Evolutionary conservation across 2,888 invertebrate species (phyloP).

Genomic region (Dione juno): DNA sequence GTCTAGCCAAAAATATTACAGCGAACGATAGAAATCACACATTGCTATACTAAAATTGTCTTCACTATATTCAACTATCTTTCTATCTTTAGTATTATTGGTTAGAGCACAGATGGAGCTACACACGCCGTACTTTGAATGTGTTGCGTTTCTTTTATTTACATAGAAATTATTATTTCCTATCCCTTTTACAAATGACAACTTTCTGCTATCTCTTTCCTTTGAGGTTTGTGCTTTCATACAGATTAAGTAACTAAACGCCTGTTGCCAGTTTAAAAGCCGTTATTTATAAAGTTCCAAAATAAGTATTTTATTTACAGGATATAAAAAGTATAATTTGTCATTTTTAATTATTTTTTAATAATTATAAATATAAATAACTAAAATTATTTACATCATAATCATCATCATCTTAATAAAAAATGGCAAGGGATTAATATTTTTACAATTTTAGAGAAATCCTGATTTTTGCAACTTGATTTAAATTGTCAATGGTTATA

Average conservation of each 20-base stretch:
- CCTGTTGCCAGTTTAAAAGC: not conserved
- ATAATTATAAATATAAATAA: no score
- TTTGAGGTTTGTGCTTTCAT: not conserved
- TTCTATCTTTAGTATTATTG: slow-evolving; percentile 49
- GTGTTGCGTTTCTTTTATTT: slow-evolving; percentile 43
- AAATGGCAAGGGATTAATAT: not conserved
- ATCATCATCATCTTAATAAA: no score
- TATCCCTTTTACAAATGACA: slow-evolving; percentile 26
- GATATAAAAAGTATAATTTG: no score
- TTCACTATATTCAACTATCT: slow-evolving; percentile 43
- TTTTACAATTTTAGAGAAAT: not conserved
- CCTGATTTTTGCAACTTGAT: no score
- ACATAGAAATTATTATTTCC: not conserved
- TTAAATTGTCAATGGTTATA: not conserved
- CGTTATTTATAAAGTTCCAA: not conserved
- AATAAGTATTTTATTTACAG: not conserved
- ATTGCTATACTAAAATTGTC: slow-evolving; percentile 62
- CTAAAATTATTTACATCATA: not conserved
- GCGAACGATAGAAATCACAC: slow-evolving; percentile 65
- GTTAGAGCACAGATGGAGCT: slow-evolving; percentile 47
- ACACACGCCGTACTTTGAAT: slow-evolving; percentile 33
- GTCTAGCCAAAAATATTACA: slow-evolving; percentile 58
- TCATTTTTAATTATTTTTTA: no score
- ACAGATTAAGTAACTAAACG: not conserved
- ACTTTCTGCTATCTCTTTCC: slow-evolving; percentile 40